Base-by-base conservation (phyloP, 2,888 invertebrate genomes). In the Chloromyia formosa region DNA sequence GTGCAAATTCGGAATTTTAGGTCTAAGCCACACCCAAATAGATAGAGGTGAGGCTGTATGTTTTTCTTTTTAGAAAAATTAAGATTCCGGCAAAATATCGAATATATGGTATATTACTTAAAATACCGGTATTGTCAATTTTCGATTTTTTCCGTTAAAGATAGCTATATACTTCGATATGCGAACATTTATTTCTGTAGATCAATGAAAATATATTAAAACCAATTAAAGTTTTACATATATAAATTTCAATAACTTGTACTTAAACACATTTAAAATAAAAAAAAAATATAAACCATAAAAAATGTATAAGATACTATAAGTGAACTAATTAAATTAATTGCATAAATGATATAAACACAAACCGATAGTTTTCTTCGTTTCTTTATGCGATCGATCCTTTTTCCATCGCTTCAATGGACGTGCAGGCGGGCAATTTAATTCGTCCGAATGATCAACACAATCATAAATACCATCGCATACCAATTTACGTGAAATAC, bases 381-480 rank as follows among this genome's bases (percentile, higher is more conserved):
- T 45, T 2, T 49, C 9, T 5, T 76, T 77, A 77, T 74, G 73
- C 71, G 71, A 58, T 53, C 76, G 78, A 69, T 81, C 80, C 80
- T 84, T 84, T 78, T 84, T 84, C 84, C 84, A 83, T 73, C 84
- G 80, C 78, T 83, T 84, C 71, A 80, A 81, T 74, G 73, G 80
- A 20, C 82, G 82, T 35, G 27, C 27, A 35, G 27, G 27, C 49
- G 49, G 49, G 72, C 91, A 92, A 79, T 87, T 86, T 16, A 85
- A 84, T 80, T 92, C 92, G 78, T 92, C 92, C 78, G 90, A 90
- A 14, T 88, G 88, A 79, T 88, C 88, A 77, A 87, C 86, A 81
- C 90, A 90, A 79, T 90, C 89, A 18, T 79, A 77, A 49, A 82
- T 81, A 45, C 85, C 85, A 80, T 93, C 88, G 82, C 92, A 92